Percentiles rank a stretch among this genome's conserved stretches.
Evolutionary conservation across 1,140 invertebrate species (phyloP).

Genomic region (Aphelenchoides fujianensis): DNA sequence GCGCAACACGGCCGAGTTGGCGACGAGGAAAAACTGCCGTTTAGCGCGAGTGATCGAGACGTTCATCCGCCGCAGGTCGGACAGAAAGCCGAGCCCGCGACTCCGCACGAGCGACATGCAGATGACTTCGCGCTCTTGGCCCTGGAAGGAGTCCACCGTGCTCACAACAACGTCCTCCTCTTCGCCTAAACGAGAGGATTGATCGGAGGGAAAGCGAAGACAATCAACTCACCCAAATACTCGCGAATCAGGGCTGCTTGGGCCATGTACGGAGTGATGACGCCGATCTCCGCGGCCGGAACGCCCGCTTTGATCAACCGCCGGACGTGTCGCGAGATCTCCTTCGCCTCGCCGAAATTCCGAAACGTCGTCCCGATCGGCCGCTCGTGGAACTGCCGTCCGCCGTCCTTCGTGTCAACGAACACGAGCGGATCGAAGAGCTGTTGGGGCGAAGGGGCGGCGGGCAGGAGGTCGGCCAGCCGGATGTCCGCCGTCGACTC

Average conservation of each 20-base stretch:
- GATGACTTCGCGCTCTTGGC: constrained; percentile 51
- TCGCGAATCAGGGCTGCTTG: constrained; percentile 25
- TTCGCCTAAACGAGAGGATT: constrained; percentile 21
- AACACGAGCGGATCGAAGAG: constrained; percentile 20
- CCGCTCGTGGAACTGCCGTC: not conserved
- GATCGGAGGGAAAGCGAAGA: too few species aligned
- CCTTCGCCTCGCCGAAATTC: constrained; percentile 23
- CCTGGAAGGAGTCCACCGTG: constrained; percentile 50
- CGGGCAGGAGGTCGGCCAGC: not conserved
- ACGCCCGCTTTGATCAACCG: constrained; percentile 4
- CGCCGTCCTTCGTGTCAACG: constrained; percentile 19
- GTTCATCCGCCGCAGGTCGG: constrained; percentile 42
- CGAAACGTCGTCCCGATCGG: not conserved
- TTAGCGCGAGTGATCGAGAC: constrained; percentile 48
- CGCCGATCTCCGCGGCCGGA: constrained; percentile 12
- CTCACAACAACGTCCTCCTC: constrained; percentile 31
- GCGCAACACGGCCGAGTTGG: constrained; percentile 9
- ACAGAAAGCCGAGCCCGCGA: constrained; percentile 43
- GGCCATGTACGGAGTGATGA: constrained; percentile 28
- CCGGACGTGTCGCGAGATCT: constrained; percentile 19
- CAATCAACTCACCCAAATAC: too few species aligned
- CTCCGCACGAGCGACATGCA: constrained; percentile 53
- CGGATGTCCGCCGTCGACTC: constrained; percentile 16
- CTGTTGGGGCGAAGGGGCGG: not conserved
- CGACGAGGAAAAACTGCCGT: constrained; percentile 45